Evolutionary conservation across 2,888 invertebrate genomes (phyloP).

Genomic region (Cantharis nigra): DNA sequence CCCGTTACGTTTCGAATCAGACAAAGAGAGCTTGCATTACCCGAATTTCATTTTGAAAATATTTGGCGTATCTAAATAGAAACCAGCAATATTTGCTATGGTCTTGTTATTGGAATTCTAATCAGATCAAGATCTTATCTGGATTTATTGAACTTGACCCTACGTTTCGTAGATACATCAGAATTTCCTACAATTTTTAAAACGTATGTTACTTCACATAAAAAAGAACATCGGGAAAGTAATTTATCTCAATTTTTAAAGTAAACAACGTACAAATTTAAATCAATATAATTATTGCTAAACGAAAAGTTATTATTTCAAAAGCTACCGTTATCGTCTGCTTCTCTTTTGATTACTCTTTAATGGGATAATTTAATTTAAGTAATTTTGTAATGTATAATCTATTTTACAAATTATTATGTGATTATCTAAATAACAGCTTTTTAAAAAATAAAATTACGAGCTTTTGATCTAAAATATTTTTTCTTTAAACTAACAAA

Average conservation of each 20-base stretch:
- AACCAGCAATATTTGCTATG: slow-evolving; percentile 45
- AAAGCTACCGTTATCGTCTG: neutral
- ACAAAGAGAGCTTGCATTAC: slow-evolving; percentile 8
- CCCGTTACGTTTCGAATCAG: neutral
- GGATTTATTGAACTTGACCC: slow-evolving; percentile 45
- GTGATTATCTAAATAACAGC: slow-evolving; percentile 1
- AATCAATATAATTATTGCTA: neutral
- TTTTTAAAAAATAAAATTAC: slow-evolving; percentile 1
- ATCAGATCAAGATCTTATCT: slow-evolving; percentile 47
- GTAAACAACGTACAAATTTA: neutral
- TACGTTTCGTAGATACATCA: slow-evolving; percentile 4
- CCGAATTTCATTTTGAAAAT: slow-evolving; percentile 27
- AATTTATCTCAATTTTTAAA: neutral
- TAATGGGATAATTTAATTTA: neutral
- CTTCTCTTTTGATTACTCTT: neutral
- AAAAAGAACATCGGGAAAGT: neutral
- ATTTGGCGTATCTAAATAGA: slow-evolving; percentile 30
- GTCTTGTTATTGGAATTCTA: slow-evolving; percentile 48
- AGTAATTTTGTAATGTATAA: neutral
- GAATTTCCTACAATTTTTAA: neutral
- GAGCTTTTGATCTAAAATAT: neutral
- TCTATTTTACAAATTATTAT: slow-evolving; percentile 1
- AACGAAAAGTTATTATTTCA: neutral
- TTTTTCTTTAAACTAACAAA: slow-evolving; percentile 7
- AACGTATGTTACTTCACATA: neutral